phyloP scores from a whole-genome alignment of 2,113 vertebrate genomes.

The Eulacestoma nigropectus region DNA sequence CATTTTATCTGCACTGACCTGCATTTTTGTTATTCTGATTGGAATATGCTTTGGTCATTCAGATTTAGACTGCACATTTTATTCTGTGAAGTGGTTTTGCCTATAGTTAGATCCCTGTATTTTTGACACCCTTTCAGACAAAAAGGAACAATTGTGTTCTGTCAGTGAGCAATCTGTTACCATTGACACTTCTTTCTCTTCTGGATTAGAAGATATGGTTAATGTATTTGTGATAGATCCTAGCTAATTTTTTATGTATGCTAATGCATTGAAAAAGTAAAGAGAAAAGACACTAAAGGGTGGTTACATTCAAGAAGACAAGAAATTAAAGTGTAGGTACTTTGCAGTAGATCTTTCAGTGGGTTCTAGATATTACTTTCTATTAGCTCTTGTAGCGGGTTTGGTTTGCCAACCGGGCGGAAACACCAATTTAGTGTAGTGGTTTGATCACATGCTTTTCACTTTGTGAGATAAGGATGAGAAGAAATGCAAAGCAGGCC shows the following conservation, averaged over 20 bases:
- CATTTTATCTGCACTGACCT: not conserved
- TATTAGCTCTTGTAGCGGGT: not conserved
- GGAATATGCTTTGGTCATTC: not conserved
- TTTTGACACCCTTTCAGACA: not conserved
- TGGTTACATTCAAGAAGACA: not conserved
- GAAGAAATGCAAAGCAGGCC: too few relatives aligned
- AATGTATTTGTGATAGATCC: not conserved
- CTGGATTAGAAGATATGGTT: not conserved
- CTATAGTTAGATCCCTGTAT: not conserved
- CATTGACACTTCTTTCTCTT: not conserved
- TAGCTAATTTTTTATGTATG: not conserved
- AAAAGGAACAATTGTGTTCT: not conserved
- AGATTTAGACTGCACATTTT: not conserved
- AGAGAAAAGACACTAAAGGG: not conserved
- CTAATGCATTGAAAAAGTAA: not conserved
- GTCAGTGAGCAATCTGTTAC: not conserved
- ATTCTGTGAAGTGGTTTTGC: not conserved
- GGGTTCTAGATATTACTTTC: not conserved
- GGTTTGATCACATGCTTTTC: too few relatives aligned
- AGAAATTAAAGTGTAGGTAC: not conserved
- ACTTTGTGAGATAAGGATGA: too few relatives aligned
- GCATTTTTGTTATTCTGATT: not conserved
- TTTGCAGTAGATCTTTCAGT: not conserved
- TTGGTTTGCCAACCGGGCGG: too few relatives aligned
- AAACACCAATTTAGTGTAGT: too few relatives aligned